A percentile compares a stretch with the other conserved stretches of the same genome.
These are phyloP conservation scores for Syrrhaptes paradoxus DNA, from an alignment of 2,113 vertebrate species.

Conservation along the genomic window DNA sequence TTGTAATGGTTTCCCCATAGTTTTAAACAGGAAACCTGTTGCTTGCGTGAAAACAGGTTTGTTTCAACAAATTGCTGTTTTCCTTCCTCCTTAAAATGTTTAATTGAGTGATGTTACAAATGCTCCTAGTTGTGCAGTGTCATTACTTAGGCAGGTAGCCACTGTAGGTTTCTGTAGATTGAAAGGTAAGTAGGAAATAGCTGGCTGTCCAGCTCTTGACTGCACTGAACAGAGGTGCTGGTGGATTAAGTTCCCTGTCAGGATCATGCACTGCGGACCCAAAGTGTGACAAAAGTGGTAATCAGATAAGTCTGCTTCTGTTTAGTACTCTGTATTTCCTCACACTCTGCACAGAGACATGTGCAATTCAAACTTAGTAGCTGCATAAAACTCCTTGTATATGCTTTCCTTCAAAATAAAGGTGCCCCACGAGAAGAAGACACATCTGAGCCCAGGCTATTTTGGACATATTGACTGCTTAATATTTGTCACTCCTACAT, in stretches of 20 bases:
- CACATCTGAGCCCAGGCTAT: background rate
- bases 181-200: background rate
- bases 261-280: rapidly evolving
- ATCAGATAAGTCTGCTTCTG: background rate
- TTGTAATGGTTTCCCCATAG: background rate
- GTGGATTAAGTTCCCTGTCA: background rate
- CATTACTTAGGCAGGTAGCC: background rate
- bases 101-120: background rate
- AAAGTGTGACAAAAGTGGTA: background rate
- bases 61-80: background rate
- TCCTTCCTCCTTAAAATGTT: background rate
- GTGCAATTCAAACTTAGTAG: background rate
- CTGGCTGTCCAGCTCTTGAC: background rate
- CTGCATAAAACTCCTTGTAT: background rate
- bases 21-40: background rate
- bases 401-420: rapidly evolving
- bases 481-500: conserved; percentile 21
- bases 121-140: background rate
- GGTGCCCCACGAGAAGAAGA: background rate
- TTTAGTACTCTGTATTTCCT: background rate
- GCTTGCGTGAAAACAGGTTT: background rate
- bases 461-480: background rate
- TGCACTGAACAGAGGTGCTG: background rate
- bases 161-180: background rate
- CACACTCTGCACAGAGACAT: background rate